These are phyloP conservation scores for Pteropus rufus DNA, from an alignment of 2,797 vertebrate species.

Conservation along the genomic window DNA sequence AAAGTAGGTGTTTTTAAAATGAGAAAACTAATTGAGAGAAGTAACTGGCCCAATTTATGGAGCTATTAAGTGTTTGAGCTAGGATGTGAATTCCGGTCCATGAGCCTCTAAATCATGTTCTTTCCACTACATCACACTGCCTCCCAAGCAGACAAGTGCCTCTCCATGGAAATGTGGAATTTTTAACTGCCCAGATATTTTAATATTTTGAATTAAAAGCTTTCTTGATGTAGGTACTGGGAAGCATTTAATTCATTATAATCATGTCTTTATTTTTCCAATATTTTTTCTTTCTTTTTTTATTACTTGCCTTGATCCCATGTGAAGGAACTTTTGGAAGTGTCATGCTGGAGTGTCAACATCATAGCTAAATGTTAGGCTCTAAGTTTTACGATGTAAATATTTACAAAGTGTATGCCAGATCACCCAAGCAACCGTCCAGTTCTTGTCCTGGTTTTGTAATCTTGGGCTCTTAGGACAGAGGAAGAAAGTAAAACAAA, in stretches of 20 bases:
- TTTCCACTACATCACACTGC: conserved; percentile 53
- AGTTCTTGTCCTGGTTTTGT: conserved; percentile 32
- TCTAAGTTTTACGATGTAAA: conserved; percentile 50
- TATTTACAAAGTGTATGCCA: conserved; percentile 42
- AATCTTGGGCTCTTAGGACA: conserved; percentile 28
- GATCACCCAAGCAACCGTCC: conserved; percentile 39
- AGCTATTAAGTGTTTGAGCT: conserved; percentile 34
- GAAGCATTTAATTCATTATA: conserved; percentile 48
- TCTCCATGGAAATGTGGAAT: conserved; percentile 51
- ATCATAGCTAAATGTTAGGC: background rate
- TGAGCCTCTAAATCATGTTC: conserved; percentile 41
- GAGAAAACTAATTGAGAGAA: conserved; percentile 41
- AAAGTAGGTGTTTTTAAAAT: conserved; percentile 34
- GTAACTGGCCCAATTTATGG: conserved; percentile 31
- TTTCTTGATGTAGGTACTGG: background rate
- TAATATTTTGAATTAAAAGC: conserved; percentile 35
- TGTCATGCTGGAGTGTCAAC: background rate
- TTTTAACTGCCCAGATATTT: conserved; percentile 29
- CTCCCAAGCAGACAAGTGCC: conserved; percentile 50
- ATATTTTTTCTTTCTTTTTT: background rate
- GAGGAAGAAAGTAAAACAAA: conserved; percentile 33
- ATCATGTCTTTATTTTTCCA: conserved; percentile 6
- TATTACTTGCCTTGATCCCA: conserved; percentile 18
- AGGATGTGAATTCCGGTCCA: conserved; percentile 23
- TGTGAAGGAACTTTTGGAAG: background rate